Evolutionary conservation across 2,888 invertebrate species (phyloP).

Genomic region (Diaphora mendica): DNA sequence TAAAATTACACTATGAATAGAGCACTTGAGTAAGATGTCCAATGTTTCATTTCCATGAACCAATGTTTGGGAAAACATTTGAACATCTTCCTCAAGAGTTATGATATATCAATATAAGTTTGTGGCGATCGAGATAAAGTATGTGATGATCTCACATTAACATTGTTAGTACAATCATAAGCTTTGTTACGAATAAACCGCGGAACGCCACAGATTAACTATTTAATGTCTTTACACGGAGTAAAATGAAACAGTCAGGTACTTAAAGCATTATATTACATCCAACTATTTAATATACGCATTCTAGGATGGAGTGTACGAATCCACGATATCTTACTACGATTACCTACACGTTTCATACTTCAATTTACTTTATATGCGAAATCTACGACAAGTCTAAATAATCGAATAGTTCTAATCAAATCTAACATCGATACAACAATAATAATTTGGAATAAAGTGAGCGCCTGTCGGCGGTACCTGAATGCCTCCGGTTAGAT

Average conservation of each 20-base stretch:
- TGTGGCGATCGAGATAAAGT: conserved; percentile 53
- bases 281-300: conserved; percentile 43
- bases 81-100: conserved; percentile 31
- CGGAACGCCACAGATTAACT: conserved; percentile 49
- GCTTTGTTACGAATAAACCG: conserved; percentile 49
- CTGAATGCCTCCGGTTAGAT: conserved; percentile 86
- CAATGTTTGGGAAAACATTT: conserved; percentile 19
- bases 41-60: conserved; percentile 10
- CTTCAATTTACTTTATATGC: conserved; percentile 23
- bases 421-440: conserved; percentile 38
- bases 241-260: conserved; percentile 76
- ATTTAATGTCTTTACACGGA: conserved; percentile 37
- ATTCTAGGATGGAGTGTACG: conserved; percentile 50
- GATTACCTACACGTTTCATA: conserved; percentile 26
- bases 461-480: conserved; percentile 68
- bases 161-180: conserved; percentile 49
- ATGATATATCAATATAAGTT: conserved; percentile 27
- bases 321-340: conserved; percentile 26
- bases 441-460: conserved; percentile 53
- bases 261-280: conserved; percentile 59
- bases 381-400: conserved; percentile 26
- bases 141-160: conserved; percentile 48
- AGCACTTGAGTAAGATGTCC: conserved; percentile 25
- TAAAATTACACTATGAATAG: conserved; percentile 41
- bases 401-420: conserved; percentile 20